Conservation (phyloP, 2,113 vertebrate genomes). For the Marcusenius ussheri region DNA sequence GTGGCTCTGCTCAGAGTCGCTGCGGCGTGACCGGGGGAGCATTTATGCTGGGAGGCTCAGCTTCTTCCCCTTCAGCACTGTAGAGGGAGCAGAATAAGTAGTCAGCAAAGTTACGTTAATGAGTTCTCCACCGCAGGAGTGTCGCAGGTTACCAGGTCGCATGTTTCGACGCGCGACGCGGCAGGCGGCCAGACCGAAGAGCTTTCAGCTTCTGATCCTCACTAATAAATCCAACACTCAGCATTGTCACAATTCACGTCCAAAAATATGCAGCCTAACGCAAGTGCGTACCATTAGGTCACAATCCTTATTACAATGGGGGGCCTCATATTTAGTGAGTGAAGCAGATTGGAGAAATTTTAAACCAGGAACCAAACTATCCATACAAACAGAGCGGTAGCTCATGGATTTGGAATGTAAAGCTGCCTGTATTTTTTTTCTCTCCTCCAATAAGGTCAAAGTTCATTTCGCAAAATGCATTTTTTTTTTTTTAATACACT, state of each 20-base stretch:
- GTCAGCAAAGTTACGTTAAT: not conserved
- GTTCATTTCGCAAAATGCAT: not conserved
- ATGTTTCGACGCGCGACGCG: not conserved
- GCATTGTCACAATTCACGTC: not conserved
- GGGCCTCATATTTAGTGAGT: not conserved
- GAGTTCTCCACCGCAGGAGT: not conserved
- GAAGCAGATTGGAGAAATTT: not conserved
- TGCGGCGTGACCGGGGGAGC: conserved; percentile 51
- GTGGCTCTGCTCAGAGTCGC: conserved; percentile 75
- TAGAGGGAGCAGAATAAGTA: conserved; percentile 12
- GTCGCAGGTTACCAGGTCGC: not conserved
- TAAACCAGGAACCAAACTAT: not conserved
- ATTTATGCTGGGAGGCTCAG: conserved; percentile 95
- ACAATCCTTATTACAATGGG: not conserved
- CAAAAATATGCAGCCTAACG: not conserved
- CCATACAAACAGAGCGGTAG: not conserved
- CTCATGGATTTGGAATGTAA: not conserved
- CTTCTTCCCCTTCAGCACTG: conserved; percentile 99
- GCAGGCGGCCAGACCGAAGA: not conserved
- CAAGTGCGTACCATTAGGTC: not conserved
- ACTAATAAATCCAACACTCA: not conserved
- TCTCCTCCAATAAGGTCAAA: not conserved
- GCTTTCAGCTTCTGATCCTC: not conserved
- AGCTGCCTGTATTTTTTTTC: not conserved
- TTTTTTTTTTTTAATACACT: not conserved